Percentiles rank a stretch among this genome's conserved stretches.
phyloP scores from a whole-genome alignment of 2,888 invertebrate genomes.

The Cremastinae sp. region DNA sequence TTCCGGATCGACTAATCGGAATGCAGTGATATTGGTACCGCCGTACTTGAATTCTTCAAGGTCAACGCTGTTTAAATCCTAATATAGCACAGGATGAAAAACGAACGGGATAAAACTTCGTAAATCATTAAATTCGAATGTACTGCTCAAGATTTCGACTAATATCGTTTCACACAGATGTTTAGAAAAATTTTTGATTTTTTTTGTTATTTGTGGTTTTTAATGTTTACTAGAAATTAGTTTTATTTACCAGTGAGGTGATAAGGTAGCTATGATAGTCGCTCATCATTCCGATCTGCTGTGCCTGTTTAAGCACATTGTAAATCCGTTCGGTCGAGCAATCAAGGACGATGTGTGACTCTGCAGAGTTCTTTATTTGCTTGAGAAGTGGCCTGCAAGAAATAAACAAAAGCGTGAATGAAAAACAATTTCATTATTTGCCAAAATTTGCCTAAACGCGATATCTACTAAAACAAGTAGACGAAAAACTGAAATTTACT shows the following conservation, averaged over 20 bases:
- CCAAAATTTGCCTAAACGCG: too few species aligned
- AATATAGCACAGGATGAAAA: constrained; percentile 58
- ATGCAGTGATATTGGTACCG: constrained; percentile 96
- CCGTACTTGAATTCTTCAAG: constrained; percentile 96
- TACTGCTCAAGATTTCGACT: too few species aligned
- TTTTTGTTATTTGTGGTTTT: too few species aligned
- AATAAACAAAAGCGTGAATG: constrained; percentile 17
- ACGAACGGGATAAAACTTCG: constrained; percentile 20
- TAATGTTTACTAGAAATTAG: too few species aligned
- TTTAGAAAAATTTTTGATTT: too few species aligned
- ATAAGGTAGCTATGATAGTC: constrained; percentile 97
- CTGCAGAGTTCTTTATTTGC: constrained; percentile 95
- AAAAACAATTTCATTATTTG: too few species aligned
- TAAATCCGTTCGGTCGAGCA: constrained; percentile 88
- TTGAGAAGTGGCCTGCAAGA: constrained; percentile 90
- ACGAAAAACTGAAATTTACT: constrained; percentile 3
- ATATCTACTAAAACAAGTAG: background rate
- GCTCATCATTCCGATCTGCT: constrained; percentile 98
- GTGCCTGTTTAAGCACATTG: constrained; percentile 94
- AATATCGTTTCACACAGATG: too few species aligned
- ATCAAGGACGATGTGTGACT: constrained; percentile 94
- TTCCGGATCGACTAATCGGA: constrained; percentile 93
- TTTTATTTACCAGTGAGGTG: constrained; percentile 93
- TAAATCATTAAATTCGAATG: constrained; percentile 7
- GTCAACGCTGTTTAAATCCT: constrained; percentile 96